These are phyloP conservation scores for Coelinius sp. DNA, from an alignment of 2,888 invertebrate species.

Conservation along the genomic window DNA sequence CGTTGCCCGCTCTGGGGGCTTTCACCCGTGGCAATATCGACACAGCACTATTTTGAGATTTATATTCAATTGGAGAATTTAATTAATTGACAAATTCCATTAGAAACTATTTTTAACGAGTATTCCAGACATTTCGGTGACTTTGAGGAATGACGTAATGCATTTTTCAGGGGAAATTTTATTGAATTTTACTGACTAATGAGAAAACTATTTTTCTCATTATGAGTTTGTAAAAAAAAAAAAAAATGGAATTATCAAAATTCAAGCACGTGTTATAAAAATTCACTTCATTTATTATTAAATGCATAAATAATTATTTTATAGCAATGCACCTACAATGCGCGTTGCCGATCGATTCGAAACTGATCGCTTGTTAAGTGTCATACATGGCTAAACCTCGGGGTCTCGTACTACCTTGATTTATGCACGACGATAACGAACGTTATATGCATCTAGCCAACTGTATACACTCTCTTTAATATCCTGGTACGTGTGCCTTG, in stretches of 20 bases:
- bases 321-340: constrained; percentile 29
- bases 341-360: constrained; percentile 42
- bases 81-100: neutral
- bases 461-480: constrained; percentile 25
- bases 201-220: neutral
- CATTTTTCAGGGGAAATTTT: constrained; percentile 21
- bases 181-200: no score
- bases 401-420: constrained; percentile 44
- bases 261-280: constrained; percentile 10
- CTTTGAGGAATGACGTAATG: constrained; percentile 27
- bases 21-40: neutral
- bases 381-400: constrained; percentile 45
- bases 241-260: neutral
- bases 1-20: neutral
- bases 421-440: constrained; percentile 48
- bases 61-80: neutral
- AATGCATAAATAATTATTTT: constrained; percentile 26
- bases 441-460: constrained; percentile 40
- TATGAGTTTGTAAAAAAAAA: neutral
- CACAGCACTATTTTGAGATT: constrained; percentile 16
- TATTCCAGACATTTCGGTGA: neutral
- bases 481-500: constrained; percentile 12
- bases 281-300: constrained; percentile 22
- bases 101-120: neutral
- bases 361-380: constrained; percentile 50